These are phyloP conservation scores for Goniozus legneri DNA, from an alignment of 1,140 invertebrate genomes.

Conservation along the genomic window DNA sequence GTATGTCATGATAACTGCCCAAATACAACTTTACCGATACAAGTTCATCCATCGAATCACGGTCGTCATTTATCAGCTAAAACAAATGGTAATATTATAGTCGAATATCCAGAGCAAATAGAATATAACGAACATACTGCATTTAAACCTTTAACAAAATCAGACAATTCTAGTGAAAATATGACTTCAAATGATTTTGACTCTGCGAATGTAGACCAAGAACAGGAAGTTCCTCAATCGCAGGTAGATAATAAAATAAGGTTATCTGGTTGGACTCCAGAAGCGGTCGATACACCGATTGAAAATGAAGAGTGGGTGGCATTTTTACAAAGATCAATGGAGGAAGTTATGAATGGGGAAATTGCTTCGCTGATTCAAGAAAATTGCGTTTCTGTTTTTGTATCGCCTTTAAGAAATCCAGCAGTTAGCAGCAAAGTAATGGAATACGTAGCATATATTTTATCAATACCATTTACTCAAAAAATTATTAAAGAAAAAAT, in stretches of 20 bases:
- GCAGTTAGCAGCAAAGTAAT: constrained; percentile 63
- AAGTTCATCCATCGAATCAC: constrained; percentile 1
- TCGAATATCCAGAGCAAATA: not conserved
- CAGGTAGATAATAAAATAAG: constrained; percentile 19
- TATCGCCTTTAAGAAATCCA: constrained; percentile 66
- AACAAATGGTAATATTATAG: not conserved
- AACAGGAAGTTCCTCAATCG: constrained; percentile 11
- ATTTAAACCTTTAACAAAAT: not conserved
- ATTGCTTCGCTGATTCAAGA: constrained; percentile 68
- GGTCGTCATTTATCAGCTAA: not conserved
- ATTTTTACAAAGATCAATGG: constrained; percentile 62
- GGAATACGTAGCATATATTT: constrained; percentile 66
- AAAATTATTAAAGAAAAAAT: constrained; percentile 55
- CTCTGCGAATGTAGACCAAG: constrained; percentile 16
- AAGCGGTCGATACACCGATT: constrained; percentile 59
- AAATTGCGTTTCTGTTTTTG: constrained; percentile 70
- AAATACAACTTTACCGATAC: constrained; percentile 8
- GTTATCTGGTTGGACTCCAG: constrained; percentile 42
- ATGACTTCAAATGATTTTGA: constrained; percentile 1
- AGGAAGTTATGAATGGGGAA: constrained; percentile 69
- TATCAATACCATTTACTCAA: constrained; percentile 69
- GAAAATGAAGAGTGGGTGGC: constrained; percentile 80
- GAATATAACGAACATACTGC: not conserved
- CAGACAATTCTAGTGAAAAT: not conserved
- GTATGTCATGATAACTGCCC: constrained; percentile 28